Evolutionary conservation across 2,888 invertebrate genomes (phyloP).

Genomic region (Agrilus cyanescens): DNA sequence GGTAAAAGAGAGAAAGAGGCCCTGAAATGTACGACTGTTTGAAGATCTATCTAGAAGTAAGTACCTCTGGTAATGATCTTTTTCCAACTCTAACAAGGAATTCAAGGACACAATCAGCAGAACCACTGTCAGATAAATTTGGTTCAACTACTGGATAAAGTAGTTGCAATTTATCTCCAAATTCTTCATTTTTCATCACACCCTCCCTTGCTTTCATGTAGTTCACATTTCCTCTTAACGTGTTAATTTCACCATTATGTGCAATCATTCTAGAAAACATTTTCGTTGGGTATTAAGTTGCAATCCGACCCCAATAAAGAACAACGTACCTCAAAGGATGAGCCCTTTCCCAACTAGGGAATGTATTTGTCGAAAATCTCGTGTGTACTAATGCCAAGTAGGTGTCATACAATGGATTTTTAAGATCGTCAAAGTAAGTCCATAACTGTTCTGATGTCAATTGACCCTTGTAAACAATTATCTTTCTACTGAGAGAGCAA

Average conservation of each 20-base stretch:
- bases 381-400: constrained; percentile 96
- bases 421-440: constrained; percentile 62
- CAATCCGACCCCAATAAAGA: background rate
- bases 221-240: constrained; percentile 95
- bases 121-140: constrained; percentile 95
- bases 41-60: background rate
- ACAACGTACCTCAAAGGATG: constrained; percentile 79
- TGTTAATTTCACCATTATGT: constrained; percentile 99
- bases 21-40: background rate
- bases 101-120: constrained; percentile 95
- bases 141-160: constrained; percentile 97
- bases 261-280: constrained; percentile 57
- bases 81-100: constrained; percentile 91
- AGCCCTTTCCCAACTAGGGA: constrained; percentile 98
- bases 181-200: constrained; percentile 81
- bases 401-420: constrained; percentile 73
- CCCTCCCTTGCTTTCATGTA: constrained; percentile 98
- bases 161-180: constrained; percentile 72
- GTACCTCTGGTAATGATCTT: constrained; percentile 72
- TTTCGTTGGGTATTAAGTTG: background rate
- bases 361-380: constrained; percentile 97
- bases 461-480: constrained; percentile 95
- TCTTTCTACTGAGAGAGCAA: constrained; percentile 83
- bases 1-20: too few relatives aligned
- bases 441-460: constrained; percentile 89